Conservation (phyloP, 2,888 invertebrate species). For the Ornithoptera priamus region DNA sequence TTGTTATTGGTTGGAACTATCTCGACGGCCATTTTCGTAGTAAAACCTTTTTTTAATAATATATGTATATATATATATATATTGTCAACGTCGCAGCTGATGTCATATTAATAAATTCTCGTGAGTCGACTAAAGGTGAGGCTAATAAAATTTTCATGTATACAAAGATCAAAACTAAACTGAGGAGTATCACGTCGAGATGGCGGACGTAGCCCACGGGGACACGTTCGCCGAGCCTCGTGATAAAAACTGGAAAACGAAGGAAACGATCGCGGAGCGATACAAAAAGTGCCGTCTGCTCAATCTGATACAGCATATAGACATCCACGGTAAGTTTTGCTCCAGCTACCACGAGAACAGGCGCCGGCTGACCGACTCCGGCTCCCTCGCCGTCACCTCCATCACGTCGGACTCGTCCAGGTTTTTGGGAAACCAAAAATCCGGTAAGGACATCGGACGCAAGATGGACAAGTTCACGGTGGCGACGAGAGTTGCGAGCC, state of each 20-base stretch:
- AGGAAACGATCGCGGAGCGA: constrained; percentile 32
- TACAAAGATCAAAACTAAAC: neutral
- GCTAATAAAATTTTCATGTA: neutral
- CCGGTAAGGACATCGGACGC: constrained; percentile 15
- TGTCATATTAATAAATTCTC: constrained; percentile 1
- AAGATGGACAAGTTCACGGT: constrained; percentile 44
- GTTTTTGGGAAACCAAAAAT: constrained; percentile 15
- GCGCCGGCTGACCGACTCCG: constrained; percentile 14
- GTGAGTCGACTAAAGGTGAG: neutral
- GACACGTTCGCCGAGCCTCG: neutral
- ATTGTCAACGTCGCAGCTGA: neutral
- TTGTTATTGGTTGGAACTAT: too few relatives aligned
- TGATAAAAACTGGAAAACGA: constrained; percentile 5
- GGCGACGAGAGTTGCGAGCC: constrained; percentile 43
- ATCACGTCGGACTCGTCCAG: constrained; percentile 38
- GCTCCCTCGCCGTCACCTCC: constrained; percentile 34
- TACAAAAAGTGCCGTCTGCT: constrained; percentile 43
- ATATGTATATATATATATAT: neutral
- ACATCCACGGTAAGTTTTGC: constrained; percentile 46
- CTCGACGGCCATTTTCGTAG: too few relatives aligned
- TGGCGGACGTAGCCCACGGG: neutral
- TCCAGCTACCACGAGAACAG: constrained; percentile 37
- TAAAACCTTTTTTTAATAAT: neutral
- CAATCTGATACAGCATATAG: constrained; percentile 51
- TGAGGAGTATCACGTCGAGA: neutral